phyloP scores from a whole-genome alignment of 2,113 vertebrate genomes.

The Chloropsis hardwickii region DNA sequence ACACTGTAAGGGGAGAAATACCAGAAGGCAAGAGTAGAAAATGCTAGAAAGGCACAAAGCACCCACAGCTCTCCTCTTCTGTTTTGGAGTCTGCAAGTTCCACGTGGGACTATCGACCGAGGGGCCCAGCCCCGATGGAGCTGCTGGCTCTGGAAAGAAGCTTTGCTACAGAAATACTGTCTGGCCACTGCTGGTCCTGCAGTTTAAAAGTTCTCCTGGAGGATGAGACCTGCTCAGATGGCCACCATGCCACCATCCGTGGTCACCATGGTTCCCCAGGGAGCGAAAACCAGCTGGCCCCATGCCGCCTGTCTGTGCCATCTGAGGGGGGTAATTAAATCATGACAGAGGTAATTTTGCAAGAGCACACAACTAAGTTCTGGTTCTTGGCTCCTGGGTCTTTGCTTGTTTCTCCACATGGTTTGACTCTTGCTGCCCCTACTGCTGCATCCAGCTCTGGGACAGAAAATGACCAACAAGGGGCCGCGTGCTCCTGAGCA shows the following conservation, averaged over 20 bases:
- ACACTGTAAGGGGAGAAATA: neutral
- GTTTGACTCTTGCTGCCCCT: neutral
- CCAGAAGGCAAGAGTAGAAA: neutral
- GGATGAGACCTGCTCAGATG: neutral
- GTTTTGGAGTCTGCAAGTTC: neutral
- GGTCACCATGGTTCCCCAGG: neutral
- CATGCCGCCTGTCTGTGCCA: accelerated
- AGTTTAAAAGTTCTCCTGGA: neutral
- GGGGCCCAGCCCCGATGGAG: neutral
- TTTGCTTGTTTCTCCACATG: neutral
- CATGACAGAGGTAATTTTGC: accelerated
- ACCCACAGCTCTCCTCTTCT: neutral
- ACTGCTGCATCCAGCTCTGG: accelerated
- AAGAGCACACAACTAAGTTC: neutral
- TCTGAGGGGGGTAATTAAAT: neutral
- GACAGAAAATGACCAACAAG: neutral
- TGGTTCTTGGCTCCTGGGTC: neutral
- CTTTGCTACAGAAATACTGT: neutral
- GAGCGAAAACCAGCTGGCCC: neutral
- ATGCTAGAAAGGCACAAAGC: too few relatives aligned
- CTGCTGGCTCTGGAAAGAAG: neutral
- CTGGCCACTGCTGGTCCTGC: accelerated
- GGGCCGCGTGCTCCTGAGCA: accelerated
- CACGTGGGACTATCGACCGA: accelerated
- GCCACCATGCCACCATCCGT: neutral